These are phyloP conservation scores for Cheilosia soror DNA, from an alignment of 2,888 invertebrate genomes.

Conservation along the genomic window DNA sequence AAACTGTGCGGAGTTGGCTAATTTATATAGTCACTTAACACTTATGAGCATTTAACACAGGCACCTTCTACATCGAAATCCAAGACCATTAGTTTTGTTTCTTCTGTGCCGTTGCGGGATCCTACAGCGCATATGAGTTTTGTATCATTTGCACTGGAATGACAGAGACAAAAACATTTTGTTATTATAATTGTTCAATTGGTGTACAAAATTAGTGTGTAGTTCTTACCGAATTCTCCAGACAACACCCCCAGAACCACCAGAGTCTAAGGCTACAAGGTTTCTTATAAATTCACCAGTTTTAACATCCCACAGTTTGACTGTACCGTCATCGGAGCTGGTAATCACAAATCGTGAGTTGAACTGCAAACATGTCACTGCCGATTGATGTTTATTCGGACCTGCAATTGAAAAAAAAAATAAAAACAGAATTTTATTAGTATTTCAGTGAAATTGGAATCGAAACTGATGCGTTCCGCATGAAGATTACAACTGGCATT, in stretches of 20 bases:
- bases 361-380: constrained; percentile 99
- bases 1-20: constrained; percentile 58
- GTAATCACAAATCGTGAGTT: constrained; percentile 99
- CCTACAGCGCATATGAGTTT: constrained; percentile 99
- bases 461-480: too few species aligned
- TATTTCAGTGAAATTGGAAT: not conserved
- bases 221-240: constrained; percentile 92
- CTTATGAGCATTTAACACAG: constrained; percentile 86
- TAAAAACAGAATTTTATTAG: not conserved
- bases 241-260: constrained; percentile 98
- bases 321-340: constrained; percentile 99
- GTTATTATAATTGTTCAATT: not conserved
- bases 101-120: constrained; percentile 99
- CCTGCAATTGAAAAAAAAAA: constrained; percentile 85
- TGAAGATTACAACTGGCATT: too few species aligned
- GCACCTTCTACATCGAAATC: constrained; percentile 96
- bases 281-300: constrained; percentile 98
- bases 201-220: not conserved
- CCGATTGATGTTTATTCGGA: constrained; percentile 98
- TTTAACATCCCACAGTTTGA: constrained; percentile 99
- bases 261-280: constrained; percentile 95
- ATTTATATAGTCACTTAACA: constrained; percentile 66
- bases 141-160: constrained; percentile 92
- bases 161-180: constrained; percentile 19
- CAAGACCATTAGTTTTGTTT: constrained; percentile 98